Evolutionary conservation across 2,113 vertebrate species (phyloP), one percentile per base, ranked within the genome.

Genomic region (Carettochelys insculpta): DNA sequence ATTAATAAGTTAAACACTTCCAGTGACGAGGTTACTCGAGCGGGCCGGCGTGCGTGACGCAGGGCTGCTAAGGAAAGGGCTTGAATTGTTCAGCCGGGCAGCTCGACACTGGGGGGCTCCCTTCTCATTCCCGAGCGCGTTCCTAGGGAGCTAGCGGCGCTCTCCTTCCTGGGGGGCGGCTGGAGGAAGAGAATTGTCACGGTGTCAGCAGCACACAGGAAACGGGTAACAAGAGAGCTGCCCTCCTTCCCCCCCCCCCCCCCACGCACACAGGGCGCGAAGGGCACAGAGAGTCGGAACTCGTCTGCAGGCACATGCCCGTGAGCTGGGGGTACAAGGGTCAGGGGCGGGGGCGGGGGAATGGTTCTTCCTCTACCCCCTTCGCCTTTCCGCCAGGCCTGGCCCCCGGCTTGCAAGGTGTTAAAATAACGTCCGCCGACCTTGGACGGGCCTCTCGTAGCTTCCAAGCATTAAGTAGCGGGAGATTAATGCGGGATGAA

Each of bases 91-190:
- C n/a, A n/a, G n/a, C n/a, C n/a, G n/a, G 52, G 25, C 53, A 86
- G 85, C 80, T 92, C 89, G 76, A 94, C 73, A 86, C 88, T 76
- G 91, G 96, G 82, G 86, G 96, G 93, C 92, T 86, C 93, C 94
- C 91, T 87, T 53, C 77, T 88, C 83, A 92, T 85, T 92, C 88
- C 94, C 82, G 78, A 79, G 80, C 94, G 61, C 53, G 80, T 93
- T 91, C 78, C 11, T 38, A 20, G 29, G n/a, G 94, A 90, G 94
- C 73, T 65, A 87, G 93, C 94, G 90, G 85, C 84, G 94, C 56
- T 89, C 87, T 87, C 80, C 88, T 80, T 71, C 90, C 92, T 88
- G 81, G 20, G 56, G 56, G 68, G 56, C 58, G 8, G 8, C 20
- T 20, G n/a, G 27, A 88, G 11, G 56, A 85, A 80, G 43, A 77